Evolutionary conservation across 1,140 invertebrate species (phyloP), one percentile per base, ranked within the genome.

Genomic region (Platyscapa corneri): DNA sequence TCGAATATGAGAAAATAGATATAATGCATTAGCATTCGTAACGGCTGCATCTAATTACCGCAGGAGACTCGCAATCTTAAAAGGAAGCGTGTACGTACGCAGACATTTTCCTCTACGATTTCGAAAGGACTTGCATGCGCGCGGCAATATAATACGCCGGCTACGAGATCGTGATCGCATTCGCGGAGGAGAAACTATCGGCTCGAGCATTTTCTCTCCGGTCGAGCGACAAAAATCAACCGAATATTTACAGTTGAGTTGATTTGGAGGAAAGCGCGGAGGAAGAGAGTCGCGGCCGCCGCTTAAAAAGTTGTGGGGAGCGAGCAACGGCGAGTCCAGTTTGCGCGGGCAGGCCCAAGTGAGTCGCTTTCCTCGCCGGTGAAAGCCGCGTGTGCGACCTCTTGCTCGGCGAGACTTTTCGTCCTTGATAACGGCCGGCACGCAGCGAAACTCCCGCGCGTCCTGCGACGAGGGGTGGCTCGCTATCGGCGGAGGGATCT

Each of bases 201-300:
- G 70, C 7, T 46, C 37, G 74, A 37, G 6, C n/a, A 76, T 46
- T 46, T 75, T 76, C 46, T 49, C 74, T 32, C 18, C 12, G 46
- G 32, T 23, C 16, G 74, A 6, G 39, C n/a, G 74, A 53, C 74
- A 53, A 53, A 53, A 46, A 76, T 76, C 74, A 42, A 16, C 27
- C 74, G 46, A 76, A 76, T 76, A 76, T 53, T 76, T 46, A 76
- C 27, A 76, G 74, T 76, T 20, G 42, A 53, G 23, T 76, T 53
- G 46, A 32, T 12, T 49, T 16, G 46, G 27, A 32, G 46, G 12
- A 60, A 60, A 49, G 76, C 30, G 76, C 46, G 76, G 18, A 27
- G 53, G 32, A 34, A 60, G 6, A 60, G 74, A n/a, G 5, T n/a
- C n/a, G 39, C n/a, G n/a, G n/a, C n/a, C n/a, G n/a, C n/a, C n/a